A percentile compares a stretch with the other conserved stretches of the same genome.
phyloP scores from a whole-genome alignment of 1,140 invertebrate species.

The Gryllus bimaculatus region DNA sequence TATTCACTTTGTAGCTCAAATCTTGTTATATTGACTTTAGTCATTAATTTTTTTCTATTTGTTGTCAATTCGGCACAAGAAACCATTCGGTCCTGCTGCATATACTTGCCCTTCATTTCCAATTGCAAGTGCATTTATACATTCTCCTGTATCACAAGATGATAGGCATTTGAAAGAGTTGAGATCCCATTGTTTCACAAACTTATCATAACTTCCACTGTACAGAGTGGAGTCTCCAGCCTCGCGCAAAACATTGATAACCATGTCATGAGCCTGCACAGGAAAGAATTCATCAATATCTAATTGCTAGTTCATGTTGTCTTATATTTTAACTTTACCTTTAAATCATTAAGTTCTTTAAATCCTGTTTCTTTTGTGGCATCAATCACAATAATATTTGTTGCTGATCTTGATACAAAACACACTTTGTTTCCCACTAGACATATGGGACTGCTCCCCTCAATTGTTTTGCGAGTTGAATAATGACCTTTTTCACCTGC shows the following conservation, averaged over 20 bases:
- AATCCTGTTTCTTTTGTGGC: slow-evolving; percentile 28
- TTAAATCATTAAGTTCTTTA: slow-evolving; percentile 29
- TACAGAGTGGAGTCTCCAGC: not conserved
- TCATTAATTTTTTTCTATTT: not conserved
- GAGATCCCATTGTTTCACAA: not conserved
- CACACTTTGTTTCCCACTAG: slow-evolving; percentile 31
- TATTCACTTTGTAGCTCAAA: too few relatives aligned
- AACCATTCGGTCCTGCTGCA: not conserved
- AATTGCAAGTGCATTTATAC: not conserved
- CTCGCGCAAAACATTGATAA: not conserved
- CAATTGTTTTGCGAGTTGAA: slow-evolving; percentile 30
- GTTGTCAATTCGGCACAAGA: not conserved
- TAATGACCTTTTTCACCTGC: slow-evolving; percentile 31
- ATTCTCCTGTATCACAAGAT: not conserved
- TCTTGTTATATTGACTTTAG: too few relatives aligned
- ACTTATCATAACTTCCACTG: not conserved
- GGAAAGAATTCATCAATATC: not conserved
- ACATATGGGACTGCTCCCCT: slow-evolving; percentile 32
- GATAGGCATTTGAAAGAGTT: not conserved
- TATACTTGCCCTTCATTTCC: not conserved
- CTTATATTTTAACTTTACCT: slow-evolving; percentile 23
- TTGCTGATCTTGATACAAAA: slow-evolving; percentile 31
- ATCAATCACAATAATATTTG: slow-evolving; percentile 32
- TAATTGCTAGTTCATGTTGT: not conserved
- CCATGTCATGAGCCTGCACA: not conserved